phyloP scores from a whole-genome alignment of 2,113 vertebrate species.

The Pogona vitticeps region DNA sequence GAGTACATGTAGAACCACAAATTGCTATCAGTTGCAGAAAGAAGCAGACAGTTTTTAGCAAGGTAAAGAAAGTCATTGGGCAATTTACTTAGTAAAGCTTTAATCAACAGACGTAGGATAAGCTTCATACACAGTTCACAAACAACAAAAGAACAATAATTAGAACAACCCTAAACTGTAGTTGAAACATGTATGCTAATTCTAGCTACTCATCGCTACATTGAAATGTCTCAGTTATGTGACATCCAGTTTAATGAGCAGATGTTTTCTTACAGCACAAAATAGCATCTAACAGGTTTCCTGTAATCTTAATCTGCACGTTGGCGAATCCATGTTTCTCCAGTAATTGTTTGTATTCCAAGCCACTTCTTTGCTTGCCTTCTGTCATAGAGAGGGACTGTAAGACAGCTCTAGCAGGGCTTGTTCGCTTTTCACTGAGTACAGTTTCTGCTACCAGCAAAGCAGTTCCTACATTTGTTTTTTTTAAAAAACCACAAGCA shows the following conservation, averaged over 20 bases:
- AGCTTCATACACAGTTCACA: background rate
- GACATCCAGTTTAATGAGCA: background rate
- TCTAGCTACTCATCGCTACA: background rate
- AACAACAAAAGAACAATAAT: background rate
- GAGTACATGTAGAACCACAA: background rate
- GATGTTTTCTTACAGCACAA: conserved; percentile 77
- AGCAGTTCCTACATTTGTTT: conserved; percentile 81
- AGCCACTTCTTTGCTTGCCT: conserved; percentile 82
- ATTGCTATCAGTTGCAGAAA: background rate
- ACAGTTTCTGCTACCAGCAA: conserved; percentile 88
- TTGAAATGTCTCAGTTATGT: conserved; percentile 9
- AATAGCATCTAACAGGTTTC: conserved; percentile 82
- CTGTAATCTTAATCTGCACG: conserved; percentile 75
- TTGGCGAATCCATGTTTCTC: conserved; percentile 79
- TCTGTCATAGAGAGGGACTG: conserved; percentile 87
- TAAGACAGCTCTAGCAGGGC: conserved; percentile 78
- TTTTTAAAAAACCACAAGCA: conserved; percentile 36
- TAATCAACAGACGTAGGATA: background rate
- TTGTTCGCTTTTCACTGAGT: conserved; percentile 77
- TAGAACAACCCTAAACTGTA: background rate
- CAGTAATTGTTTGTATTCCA: conserved; percentile 82
- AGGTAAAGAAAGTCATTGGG: conserved; percentile 6
- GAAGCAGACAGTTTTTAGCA: background rate
- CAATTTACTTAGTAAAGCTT: background rate
- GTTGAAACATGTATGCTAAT: fast-evolving